These are phyloP conservation scores for Brachyalestes nurse DNA, from an alignment of 2,797 vertebrate genomes.

Conservation along the genomic window DNA sequence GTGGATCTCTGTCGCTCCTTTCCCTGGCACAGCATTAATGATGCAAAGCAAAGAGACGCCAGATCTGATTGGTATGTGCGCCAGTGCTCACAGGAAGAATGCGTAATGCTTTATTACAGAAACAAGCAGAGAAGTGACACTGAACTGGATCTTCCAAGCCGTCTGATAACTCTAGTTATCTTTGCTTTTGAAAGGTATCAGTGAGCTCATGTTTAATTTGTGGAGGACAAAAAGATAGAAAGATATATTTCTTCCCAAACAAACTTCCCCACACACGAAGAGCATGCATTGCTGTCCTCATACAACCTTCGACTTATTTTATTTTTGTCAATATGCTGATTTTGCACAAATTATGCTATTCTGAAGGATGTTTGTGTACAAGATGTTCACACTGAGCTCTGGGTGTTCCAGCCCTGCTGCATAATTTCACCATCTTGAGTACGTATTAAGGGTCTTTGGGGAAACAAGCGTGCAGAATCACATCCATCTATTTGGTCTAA, in stretches of 20 bases:
- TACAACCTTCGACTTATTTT: background rate
- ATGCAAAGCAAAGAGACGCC: slow-evolving; percentile 71
- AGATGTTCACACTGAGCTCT: background rate
- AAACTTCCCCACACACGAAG: background rate
- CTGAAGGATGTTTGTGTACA: background rate
- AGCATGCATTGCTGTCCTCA: background rate
- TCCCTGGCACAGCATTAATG: slow-evolving; percentile 74
- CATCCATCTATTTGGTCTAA: background rate
- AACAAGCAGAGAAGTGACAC: slow-evolving; percentile 2
- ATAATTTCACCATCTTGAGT: slow-evolving; percentile 4
- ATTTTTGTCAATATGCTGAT: background rate
- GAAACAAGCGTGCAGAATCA: background rate
- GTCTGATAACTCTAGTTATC: slow-evolving; percentile 26
- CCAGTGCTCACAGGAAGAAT: slow-evolving; percentile 41
- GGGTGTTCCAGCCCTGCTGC: background rate
- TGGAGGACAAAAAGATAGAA: background rate
- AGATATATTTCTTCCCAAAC: background rate
- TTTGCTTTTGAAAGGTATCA: slow-evolving; percentile 14
- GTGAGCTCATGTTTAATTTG: background rate
- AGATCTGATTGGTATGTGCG: slow-evolving; percentile 60
- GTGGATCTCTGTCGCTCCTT: slow-evolving; percentile 66
- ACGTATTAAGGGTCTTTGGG: background rate
- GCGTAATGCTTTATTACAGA: slow-evolving; percentile 35
- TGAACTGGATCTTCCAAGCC: slow-evolving; percentile 35
- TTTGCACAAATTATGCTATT: background rate